These are phyloP conservation scores for Pollenia angustigena DNA, from an alignment of 2,888 invertebrate species.

Conservation along the genomic window DNA sequence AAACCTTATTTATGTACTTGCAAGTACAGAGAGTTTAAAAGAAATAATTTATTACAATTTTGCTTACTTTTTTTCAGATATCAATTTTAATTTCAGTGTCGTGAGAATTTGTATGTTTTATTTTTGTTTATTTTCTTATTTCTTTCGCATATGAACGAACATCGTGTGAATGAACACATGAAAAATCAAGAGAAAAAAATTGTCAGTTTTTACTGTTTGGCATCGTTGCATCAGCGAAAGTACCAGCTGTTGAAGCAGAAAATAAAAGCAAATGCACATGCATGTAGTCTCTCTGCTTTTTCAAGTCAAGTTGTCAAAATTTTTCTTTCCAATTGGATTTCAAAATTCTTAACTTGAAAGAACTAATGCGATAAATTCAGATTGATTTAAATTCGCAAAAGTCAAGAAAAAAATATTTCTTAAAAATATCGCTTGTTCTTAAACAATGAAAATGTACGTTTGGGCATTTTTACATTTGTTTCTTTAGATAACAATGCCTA, in stretches of 20 bases:
- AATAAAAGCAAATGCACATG: slow-evolving; percentile 19
- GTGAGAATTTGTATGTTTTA: slow-evolving; percentile 78
- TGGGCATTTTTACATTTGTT: no score
- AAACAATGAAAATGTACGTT: no score
- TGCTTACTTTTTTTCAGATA: slow-evolving; percentile 61
- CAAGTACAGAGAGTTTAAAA: background rate
- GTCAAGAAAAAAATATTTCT: no score
- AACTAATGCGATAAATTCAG: no score
- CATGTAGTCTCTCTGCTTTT: no score
- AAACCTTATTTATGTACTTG: slow-evolving; percentile 64
- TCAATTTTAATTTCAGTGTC: slow-evolving; percentile 79
- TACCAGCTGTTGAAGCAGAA: slow-evolving; percentile 53
- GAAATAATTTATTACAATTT: slow-evolving; percentile 63
- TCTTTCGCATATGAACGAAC: slow-evolving; percentile 79
- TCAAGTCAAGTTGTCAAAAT: background rate
- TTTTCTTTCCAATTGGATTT: no score
- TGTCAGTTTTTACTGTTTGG: slow-evolving; percentile 64
- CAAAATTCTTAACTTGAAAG: no score
- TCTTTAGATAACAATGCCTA: no score
- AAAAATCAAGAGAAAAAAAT: slow-evolving; percentile 21
- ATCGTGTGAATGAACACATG: slow-evolving; percentile 81
- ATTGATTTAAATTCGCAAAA: no score
- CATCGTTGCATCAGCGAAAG: slow-evolving; percentile 66
- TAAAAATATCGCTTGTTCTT: no score
- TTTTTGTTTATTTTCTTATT: slow-evolving; percentile 4